Conservation (phyloP, 1,140 invertebrate species). For the Pachypeltis micranthus region DNA sequence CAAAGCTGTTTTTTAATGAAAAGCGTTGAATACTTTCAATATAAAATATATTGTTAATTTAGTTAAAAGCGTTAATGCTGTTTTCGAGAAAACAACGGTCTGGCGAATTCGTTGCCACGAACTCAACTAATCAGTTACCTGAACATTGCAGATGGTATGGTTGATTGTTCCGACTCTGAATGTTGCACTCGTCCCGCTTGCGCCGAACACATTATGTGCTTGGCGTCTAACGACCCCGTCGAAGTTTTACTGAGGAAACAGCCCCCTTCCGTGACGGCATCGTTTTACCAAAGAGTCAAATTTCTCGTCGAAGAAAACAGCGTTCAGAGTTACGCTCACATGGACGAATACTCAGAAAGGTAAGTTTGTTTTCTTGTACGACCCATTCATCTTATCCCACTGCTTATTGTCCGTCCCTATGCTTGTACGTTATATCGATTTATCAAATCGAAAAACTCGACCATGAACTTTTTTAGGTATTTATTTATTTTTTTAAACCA, state of each 20-base stretch:
- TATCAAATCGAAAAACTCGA: not conserved
- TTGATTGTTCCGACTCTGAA: conserved; percentile 95
- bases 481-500: too few species aligned
- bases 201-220: conserved; percentile 81
- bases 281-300: conserved; percentile 95
- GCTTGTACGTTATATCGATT: conserved; percentile 2
- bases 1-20: too few species aligned
- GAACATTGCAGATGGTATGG: conserved; percentile 76
- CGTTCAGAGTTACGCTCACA: conserved; percentile 93
- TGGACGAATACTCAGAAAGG: conserved; percentile 96
- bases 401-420: not conserved
- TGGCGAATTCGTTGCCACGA: too few species aligned
- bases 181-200: conserved; percentile 76
- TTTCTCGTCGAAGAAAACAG: conserved; percentile 98
- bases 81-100: too few species aligned
- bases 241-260: conserved; percentile 90
- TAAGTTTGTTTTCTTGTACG: conserved; percentile 44
- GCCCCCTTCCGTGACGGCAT: conserved; percentile 87
- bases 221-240: conserved; percentile 86
- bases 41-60: too few species aligned
- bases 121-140: too few species aligned
- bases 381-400: not conserved
- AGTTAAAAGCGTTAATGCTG: too few species aligned
- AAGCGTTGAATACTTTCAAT: too few species aligned
- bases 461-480: too few species aligned